Evolutionary conservation across 2,888 invertebrate species (phyloP).

Genomic region (Aleiodes leptofemur): DNA sequence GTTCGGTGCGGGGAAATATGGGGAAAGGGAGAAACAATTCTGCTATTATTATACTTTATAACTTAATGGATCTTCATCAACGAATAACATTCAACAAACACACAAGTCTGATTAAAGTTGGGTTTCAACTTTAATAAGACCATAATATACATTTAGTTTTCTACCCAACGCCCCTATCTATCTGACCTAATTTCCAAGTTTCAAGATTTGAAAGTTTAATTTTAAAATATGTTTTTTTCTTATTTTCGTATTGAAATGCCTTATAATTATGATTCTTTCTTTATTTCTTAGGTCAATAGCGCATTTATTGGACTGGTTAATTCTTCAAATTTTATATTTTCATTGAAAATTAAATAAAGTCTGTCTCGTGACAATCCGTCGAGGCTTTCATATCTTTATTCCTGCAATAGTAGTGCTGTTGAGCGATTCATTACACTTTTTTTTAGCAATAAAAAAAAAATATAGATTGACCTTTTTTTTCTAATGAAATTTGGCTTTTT

Average conservation of each 20-base stretch:
- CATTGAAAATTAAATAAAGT: too few relatives aligned
- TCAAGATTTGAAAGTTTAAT: not conserved
- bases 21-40: constrained; percentile 33
- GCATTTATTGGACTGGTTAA: not conserved
- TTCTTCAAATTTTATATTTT: not conserved
- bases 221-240: not conserved
- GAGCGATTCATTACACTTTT: too few relatives aligned
- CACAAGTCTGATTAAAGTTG: constrained; percentile 15
- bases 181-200: constrained; percentile 21
- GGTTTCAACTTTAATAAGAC: not conserved
- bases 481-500: too few relatives aligned
- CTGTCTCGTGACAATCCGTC: too few relatives aligned
- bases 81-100: not conserved
- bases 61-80: constrained; percentile 9
- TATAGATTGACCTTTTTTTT: too few relatives aligned
- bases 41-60: constrained; percentile 53
- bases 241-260: too few relatives aligned
- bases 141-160: not conserved
- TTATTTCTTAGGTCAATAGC: too few relatives aligned
- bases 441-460: too few relatives aligned
- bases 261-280: too few relatives aligned
- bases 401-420: too few relatives aligned
- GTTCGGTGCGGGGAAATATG: constrained; percentile 2
- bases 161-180: constrained; percentile 2
- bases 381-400: too few relatives aligned